phyloP scores from a whole-genome alignment of 2,797 vertebrate genomes.

The Hapalemur alaotrensis region DNA sequence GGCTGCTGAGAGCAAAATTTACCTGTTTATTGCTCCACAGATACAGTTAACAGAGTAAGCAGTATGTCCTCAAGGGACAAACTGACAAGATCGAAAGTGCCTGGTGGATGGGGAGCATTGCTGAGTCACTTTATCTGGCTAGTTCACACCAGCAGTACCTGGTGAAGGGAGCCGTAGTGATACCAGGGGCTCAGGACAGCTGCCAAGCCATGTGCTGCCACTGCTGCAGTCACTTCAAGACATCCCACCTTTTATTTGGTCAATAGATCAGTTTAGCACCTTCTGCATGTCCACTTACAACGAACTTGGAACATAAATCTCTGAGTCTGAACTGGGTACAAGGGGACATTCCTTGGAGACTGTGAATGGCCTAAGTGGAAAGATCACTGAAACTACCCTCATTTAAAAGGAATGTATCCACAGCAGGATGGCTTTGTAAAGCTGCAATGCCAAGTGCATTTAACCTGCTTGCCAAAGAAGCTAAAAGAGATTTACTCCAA shows the following conservation, averaged over 20 bases:
- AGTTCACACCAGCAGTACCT: conserved; percentile 85
- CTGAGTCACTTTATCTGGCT: conserved; percentile 91
- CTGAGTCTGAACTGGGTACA: conserved; percentile 89
- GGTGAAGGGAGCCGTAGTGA: conserved; percentile 84
- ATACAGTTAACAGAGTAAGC: conserved; percentile 78
- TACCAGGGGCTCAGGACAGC: conserved; percentile 85
- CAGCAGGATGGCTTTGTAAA: not conserved
- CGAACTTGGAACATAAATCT: conserved; percentile 30
- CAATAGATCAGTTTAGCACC: conserved; percentile 86
- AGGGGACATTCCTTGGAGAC: conserved; percentile 88
- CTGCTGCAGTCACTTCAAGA: conserved; percentile 80
- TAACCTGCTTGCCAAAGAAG: not conserved
- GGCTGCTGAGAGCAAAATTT: conserved; percentile 89
- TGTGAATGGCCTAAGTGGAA: conserved; percentile 89
- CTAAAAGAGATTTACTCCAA: not conserved
- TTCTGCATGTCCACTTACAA: conserved; percentile 69
- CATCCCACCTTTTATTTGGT: conserved; percentile 89
- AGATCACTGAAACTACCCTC: conserved; percentile 79
- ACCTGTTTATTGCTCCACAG: conserved; percentile 85
- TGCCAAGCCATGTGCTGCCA: conserved; percentile 86
- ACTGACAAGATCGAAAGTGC: conserved; percentile 89
- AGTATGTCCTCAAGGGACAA: conserved; percentile 92
- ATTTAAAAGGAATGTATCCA: not conserved
- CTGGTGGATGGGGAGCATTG: conserved; percentile 89
- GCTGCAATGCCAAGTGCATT: not conserved